Base-by-base conservation (phyloP, 92 coral and sea anemone genomes). In the Metridium senile region DNA sequence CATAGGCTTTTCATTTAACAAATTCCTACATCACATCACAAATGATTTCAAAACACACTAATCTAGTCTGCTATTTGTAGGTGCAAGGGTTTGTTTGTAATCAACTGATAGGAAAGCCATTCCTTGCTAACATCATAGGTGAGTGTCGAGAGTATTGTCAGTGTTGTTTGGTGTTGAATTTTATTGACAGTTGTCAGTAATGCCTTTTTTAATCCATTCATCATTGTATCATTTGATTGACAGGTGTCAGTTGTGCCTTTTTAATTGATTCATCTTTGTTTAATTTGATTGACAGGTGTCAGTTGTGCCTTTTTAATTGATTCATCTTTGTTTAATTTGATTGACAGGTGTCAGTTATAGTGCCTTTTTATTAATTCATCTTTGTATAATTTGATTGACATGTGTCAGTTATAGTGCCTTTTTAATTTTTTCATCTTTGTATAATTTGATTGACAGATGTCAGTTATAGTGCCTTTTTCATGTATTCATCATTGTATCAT, bases 91-190 rank as follows among this genome's bases (percentile, higher is more conserved):
- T 66, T 28, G 35, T 81, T 0, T 11, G 85, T 35, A 72, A 66
- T 35, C 63, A 78, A 45, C 59, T 87, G 79, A 19, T 83, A 57
- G 84, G 84, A 70, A 87, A 82, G 78, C 62, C 85, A 18, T 30
- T 83, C 58, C 77, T 78, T n/a, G 76, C 81, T 6, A 79, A 70
- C 7, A 76, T 83, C 13, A 87, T 73, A 74, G 88, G 92, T 87
- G 31, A 11, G 17, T 2, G 27, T 49, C 20, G 17, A 0, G n/a
- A 11, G 17, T 26, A 13, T 0, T 71, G 11, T 9, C 31, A 11
- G 26, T 23, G 26, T 65, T 11, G 29, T 11, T 33, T 54, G 17
- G n/a, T 21, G 61, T 54, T n/a, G n/a, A 4, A 54, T 54, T 16
- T 9, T 54, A 10, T 39, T 39, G 49, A 39, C 13, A 39, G 13